phyloP scores from a whole-genome alignment of 1,140 invertebrate species.

The Tetramorium simillimum region DNA sequence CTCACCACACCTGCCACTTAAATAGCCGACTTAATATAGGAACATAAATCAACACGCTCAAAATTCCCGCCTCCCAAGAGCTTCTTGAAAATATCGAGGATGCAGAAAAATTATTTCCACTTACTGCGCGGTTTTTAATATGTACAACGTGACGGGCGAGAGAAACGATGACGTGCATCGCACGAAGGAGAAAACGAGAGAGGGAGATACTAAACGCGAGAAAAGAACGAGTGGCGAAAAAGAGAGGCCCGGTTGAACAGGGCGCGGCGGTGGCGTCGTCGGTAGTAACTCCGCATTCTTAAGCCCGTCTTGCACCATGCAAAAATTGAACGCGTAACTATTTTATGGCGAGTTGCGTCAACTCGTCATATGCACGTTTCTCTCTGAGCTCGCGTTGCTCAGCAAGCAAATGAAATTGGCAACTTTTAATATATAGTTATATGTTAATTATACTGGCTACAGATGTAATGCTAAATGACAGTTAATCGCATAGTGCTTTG shows the following conservation, averaged over 20 bases:
- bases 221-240: conserved; percentile 44
- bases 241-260: conserved; percentile 46
- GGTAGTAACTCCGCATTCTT: conserved; percentile 19
- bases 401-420: neutral
- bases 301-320: conserved; percentile 20
- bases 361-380: neutral
- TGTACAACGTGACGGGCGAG: neutral
- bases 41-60: neutral
- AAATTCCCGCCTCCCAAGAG: conserved; percentile 8
- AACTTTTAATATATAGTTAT: neutral
- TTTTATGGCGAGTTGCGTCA: neutral
- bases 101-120: conserved; percentile 25
- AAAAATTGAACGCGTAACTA: conserved; percentile 17
- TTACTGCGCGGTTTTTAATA: conserved; percentile 38
- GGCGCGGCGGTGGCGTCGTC: conserved; percentile 17
- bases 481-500: neutral
- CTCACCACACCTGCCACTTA: neutral
- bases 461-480: neutral
- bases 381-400: neutral
- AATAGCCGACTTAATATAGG: neutral
- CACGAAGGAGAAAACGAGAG: conserved; percentile 14
- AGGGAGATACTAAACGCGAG: conserved; percentile 18
- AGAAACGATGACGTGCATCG: neutral
- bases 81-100: neutral
- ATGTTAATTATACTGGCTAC: neutral